These are phyloP conservation scores for Clistopyga incitator DNA, from an alignment of 2,888 invertebrate species.

Conservation along the genomic window DNA sequence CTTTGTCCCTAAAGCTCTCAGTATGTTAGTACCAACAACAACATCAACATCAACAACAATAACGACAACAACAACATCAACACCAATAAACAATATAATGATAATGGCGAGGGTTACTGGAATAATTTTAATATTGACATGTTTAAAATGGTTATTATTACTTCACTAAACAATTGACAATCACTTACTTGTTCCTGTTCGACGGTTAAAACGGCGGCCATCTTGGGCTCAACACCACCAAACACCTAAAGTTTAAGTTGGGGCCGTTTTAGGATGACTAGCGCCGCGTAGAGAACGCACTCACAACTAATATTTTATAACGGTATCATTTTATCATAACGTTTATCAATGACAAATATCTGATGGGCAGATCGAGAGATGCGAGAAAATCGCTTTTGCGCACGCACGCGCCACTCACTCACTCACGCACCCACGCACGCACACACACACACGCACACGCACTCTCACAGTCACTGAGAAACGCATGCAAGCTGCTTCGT, in stretches of 20 bases:
- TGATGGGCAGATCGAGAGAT: conserved; percentile 9
- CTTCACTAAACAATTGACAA: conserved; percentile 69
- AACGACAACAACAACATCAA: no score
- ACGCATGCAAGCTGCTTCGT: conserved; percentile 6
- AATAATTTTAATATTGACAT: background rate
- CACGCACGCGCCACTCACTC: conserved; percentile 11
- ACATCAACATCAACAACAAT: no score
- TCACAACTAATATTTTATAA: conserved; percentile 57
- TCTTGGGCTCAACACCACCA: conserved; percentile 82
- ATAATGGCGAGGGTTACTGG: background rate
- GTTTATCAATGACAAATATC: conserved; percentile 47
- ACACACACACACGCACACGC: conserved; percentile 1
- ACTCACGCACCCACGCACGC: background rate
- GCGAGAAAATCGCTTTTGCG: conserved; percentile 16
- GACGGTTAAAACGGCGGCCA: conserved; percentile 91
- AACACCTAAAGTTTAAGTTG: conserved; percentile 56
- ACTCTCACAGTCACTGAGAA: background rate
- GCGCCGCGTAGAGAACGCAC: conserved; percentile 65
- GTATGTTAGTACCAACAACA: background rate
- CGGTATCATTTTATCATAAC: conserved; percentile 55
- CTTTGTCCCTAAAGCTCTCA: background rate
- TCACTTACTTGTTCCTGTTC: conserved; percentile 92
- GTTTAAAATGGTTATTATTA: conserved; percentile 9
- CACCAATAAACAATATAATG: background rate
- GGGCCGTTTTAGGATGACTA: conserved; percentile 47